Conservation (phyloP, 2,888 invertebrate species). For the Neocrepidodera transversa region DNA sequence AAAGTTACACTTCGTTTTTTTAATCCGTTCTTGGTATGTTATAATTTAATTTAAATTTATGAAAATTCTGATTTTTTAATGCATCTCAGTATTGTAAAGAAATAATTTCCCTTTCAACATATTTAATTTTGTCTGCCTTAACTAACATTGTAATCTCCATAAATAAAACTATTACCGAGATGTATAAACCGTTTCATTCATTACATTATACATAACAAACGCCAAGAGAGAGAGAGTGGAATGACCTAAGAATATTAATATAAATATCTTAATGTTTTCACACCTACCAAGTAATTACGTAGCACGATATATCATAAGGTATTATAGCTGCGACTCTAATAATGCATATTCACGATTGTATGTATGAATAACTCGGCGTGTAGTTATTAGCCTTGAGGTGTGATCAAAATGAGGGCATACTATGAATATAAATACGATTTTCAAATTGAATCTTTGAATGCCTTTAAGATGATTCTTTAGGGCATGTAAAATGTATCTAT, state of each 20-base stretch:
- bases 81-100: too few relatives aligned
- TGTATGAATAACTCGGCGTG: slow-evolving; percentile 19
- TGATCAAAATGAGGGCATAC: slow-evolving; percentile 27
- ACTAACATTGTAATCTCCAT: neutral
- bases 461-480: neutral
- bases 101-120: too few relatives aligned
- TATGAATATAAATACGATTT: slow-evolving; percentile 27
- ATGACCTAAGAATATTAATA: slow-evolving; percentile 27
- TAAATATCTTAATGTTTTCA: slow-evolving; percentile 31
- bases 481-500: neutral
- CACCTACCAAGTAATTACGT: slow-evolving; percentile 29
- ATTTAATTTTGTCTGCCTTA: too few relatives aligned
- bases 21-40: too few relatives aligned
- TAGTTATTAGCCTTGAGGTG: slow-evolving; percentile 26
- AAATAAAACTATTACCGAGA: neutral
- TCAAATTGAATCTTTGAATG: slow-evolving; percentile 20
- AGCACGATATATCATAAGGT: slow-evolving; percentile 26
- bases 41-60: too few relatives aligned
- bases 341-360: slow-evolving; percentile 27
- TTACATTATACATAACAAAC: neutral
- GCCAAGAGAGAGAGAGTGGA: slow-evolving; percentile 4
- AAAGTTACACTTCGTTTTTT: too few relatives aligned
- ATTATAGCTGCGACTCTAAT: slow-evolving; percentile 14
- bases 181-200: neutral
- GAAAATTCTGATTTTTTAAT: too few relatives aligned